Conservation (phyloP, 2,797 vertebrate genomes). For the Diplodus puntazzo region DNA sequence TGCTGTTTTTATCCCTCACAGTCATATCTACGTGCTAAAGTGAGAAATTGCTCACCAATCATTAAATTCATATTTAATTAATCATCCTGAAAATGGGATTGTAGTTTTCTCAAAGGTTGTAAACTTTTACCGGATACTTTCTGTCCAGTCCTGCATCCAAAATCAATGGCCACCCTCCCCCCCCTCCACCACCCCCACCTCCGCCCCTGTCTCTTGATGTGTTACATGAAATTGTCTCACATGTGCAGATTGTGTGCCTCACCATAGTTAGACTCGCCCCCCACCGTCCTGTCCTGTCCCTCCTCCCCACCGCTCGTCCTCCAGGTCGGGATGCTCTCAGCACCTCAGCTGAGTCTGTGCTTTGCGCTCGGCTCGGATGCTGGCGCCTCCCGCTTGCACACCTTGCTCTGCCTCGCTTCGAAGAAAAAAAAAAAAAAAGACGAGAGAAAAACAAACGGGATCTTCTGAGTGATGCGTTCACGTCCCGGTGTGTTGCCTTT, state of each 20-base stretch:
- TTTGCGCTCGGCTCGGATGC: constrained; percentile 57
- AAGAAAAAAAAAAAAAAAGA: background rate
- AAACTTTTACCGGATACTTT: background rate
- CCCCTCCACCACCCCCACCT: background rate
- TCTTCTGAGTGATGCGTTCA: constrained; percentile 36
- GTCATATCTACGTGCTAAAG: background rate
- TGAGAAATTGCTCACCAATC: background rate
- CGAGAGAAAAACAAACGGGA: constrained; percentile 31
- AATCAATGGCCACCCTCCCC: background rate
- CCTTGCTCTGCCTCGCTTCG: constrained; percentile 30
- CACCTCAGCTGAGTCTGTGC: constrained; percentile 56
- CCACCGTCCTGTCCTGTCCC: constrained; percentile 20
- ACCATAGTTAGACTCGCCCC: constrained; percentile 11
- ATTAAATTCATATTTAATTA: background rate
- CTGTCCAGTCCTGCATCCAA: background rate
- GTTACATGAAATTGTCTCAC: constrained; percentile 15
- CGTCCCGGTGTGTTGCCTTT: constrained; percentile 14
- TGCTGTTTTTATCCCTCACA: constrained; percentile 4
- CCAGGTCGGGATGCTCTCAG: constrained; percentile 66
- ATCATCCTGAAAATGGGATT: background rate
- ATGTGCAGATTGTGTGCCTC: constrained; percentile 32
- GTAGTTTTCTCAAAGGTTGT: background rate
- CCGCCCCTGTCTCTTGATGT: constrained; percentile 4
- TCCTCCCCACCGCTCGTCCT: constrained; percentile 46
- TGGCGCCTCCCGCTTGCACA: constrained; percentile 39